Conservation (phyloP, 2,797 vertebrate genomes). For the Myiotriccus ornatus region DNA sequence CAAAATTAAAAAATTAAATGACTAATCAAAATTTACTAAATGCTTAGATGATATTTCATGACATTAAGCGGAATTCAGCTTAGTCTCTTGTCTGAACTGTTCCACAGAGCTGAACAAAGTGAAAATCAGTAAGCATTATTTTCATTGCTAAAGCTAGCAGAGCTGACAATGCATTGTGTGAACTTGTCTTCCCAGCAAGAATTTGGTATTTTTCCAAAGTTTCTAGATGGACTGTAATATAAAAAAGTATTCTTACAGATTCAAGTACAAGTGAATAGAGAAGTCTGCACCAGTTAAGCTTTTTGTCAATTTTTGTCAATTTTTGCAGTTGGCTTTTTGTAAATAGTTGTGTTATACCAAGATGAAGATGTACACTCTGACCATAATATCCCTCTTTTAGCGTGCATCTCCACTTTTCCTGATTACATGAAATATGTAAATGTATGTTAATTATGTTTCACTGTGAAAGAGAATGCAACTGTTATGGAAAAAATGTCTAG, state of each 20-base stretch:
- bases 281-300: background rate
- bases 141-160: background rate
- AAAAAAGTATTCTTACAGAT: background rate
- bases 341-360: background rate
- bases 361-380: background rate
- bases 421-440: constrained; percentile 74
- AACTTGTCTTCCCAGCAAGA: background rate
- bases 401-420: constrained; percentile 10
- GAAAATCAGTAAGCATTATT: background rate
- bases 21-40: background rate
- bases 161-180: background rate
- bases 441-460: constrained; percentile 66
- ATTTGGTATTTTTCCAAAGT: background rate
- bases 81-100: background rate
- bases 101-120: background rate
- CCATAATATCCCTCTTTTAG: background rate
- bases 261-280: background rate
- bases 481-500: background rate
- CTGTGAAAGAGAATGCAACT: constrained; percentile 27
- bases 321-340: background rate
- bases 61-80: background rate
- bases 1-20: background rate
- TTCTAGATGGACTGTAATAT: background rate
- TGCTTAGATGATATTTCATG: background rate
- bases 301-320: background rate